These are phyloP conservation scores for Uropsilus gracilis DNA, from an alignment of 2,113 vertebrate species.

Conservation along the genomic window DNA sequence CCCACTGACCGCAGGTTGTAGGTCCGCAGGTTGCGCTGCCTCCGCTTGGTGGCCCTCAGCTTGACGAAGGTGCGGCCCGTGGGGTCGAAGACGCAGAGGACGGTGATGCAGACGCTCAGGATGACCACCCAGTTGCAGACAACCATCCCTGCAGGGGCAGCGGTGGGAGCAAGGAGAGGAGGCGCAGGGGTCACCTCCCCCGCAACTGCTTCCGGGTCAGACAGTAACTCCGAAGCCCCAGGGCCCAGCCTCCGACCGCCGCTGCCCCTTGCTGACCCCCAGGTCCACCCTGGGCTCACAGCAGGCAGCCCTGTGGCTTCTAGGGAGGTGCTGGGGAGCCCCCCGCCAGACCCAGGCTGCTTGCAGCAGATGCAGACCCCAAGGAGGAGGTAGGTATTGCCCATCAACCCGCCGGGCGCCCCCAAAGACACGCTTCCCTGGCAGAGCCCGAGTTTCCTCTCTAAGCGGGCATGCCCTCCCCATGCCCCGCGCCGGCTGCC, in stretches of 20 bases:
- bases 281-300: neutral
- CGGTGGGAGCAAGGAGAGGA: neutral
- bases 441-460: neutral
- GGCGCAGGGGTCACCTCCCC: neutral
- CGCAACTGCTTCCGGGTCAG: neutral
- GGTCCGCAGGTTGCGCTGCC: slow-evolving; percentile 96
- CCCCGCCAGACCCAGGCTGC: neutral
- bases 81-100: slow-evolving; percentile 98
- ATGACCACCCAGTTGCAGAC: slow-evolving; percentile 99
- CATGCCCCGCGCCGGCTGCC: neutral
- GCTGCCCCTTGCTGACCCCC: neutral
- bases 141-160: slow-evolving; percentile 91
- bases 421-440: neutral
- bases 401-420: neutral
- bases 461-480: fast-evolving
- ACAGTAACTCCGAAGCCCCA: neutral
- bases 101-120: slow-evolving; percentile 97
- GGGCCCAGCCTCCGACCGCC: too few species aligned
- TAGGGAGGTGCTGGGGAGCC: neutral
- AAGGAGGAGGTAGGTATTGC: neutral
- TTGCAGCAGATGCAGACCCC: neutral
- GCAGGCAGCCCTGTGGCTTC: neutral
- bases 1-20: slow-evolving; percentile 95
- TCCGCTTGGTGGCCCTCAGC: slow-evolving; percentile 95
- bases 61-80: slow-evolving; percentile 98